Evolutionary conservation across 2,113 vertebrate species (phyloP).

Genomic region (Recurvirostra avosetta): DNA sequence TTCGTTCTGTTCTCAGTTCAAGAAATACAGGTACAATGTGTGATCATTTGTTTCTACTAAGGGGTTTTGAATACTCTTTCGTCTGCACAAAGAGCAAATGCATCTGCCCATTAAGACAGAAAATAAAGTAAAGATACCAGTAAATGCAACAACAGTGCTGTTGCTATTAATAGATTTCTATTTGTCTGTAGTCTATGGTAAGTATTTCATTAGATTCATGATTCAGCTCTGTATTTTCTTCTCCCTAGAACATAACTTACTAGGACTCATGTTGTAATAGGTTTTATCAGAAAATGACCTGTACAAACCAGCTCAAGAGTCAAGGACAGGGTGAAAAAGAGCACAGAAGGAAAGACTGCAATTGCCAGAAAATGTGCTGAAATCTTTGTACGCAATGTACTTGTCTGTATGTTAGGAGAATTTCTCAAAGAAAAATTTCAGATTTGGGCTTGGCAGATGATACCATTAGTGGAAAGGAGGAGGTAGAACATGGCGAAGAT

Average conservation of each 20-base stretch:
- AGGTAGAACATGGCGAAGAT: not conserved
- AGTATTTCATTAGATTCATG: not conserved
- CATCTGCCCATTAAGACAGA: not conserved
- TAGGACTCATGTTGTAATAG: not conserved
- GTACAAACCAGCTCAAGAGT: not conserved
- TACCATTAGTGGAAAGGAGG: not conserved
- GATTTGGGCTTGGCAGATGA: not conserved
- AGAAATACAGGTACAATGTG: not conserved
- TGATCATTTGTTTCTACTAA: not conserved
- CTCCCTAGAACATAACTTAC: not conserved
- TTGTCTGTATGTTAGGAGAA: not conserved
- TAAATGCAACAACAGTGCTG: not conserved
- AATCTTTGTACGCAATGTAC: not conserved
- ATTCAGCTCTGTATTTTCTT: not conserved
- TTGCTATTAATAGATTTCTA: not conserved
- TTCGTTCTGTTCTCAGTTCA: slow-evolving; percentile 3
- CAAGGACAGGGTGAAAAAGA: not conserved
- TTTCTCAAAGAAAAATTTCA: not conserved
- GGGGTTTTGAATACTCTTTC: not conserved
- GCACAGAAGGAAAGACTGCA: not conserved
- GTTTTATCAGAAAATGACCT: not conserved
- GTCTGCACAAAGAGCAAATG: not conserved
- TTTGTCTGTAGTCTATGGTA: not conserved
- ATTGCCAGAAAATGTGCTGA: not conserved
- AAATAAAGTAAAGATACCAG: not conserved